Percentiles rank a stretch among this genome's conserved stretches.
Conservation (phyloP, 1,140 invertebrate genomes). For the Pectinophora gossypiella region DNA sequence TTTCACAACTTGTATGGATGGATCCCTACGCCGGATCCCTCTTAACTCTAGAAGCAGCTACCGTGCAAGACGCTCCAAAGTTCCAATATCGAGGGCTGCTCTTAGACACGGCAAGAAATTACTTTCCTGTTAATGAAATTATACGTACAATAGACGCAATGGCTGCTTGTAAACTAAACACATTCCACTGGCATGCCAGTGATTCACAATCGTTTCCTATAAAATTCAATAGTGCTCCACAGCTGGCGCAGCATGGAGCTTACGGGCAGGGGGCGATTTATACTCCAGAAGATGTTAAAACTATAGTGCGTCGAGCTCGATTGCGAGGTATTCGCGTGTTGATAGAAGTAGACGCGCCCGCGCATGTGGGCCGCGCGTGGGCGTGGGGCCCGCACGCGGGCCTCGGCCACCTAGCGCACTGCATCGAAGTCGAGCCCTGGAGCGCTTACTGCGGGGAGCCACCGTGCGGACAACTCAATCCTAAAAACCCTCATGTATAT, state of each 20-base stretch:
- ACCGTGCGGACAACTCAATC: slow-evolving; percentile 89
- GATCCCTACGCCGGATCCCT: slow-evolving; percentile 79
- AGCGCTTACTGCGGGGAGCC: slow-evolving; percentile 86
- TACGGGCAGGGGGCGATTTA: slow-evolving; percentile 84
- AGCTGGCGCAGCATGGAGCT: slow-evolving; percentile 84
- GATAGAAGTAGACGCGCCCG: slow-evolving; percentile 87
- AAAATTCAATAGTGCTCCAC: slow-evolving; percentile 80
- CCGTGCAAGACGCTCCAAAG: slow-evolving; percentile 76
- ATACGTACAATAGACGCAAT: slow-evolving; percentile 85
- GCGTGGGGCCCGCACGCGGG: slow-evolving; percentile 82
- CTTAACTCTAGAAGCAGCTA: slow-evolving; percentile 77
- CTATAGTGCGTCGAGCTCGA: slow-evolving; percentile 80
- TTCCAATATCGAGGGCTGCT: slow-evolving; percentile 83
- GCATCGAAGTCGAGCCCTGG: slow-evolving; percentile 87
- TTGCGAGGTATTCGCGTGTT: slow-evolving; percentile 83
- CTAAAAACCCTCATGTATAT: slow-evolving; percentile 85
- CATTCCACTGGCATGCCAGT: slow-evolving; percentile 91
- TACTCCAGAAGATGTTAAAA: slow-evolving; percentile 79
- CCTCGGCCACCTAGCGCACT: slow-evolving; percentile 82
- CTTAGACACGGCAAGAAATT: slow-evolving; percentile 87
- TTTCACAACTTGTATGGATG: slow-evolving; percentile 87
- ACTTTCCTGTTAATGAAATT: slow-evolving; percentile 81
- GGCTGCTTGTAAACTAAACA: slow-evolving; percentile 88
- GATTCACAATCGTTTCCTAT: slow-evolving; percentile 91
- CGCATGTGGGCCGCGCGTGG: slow-evolving; percentile 89